Conservation (phyloP, 1,140 invertebrate genomes). For the Drosophila obscura region DNA sequence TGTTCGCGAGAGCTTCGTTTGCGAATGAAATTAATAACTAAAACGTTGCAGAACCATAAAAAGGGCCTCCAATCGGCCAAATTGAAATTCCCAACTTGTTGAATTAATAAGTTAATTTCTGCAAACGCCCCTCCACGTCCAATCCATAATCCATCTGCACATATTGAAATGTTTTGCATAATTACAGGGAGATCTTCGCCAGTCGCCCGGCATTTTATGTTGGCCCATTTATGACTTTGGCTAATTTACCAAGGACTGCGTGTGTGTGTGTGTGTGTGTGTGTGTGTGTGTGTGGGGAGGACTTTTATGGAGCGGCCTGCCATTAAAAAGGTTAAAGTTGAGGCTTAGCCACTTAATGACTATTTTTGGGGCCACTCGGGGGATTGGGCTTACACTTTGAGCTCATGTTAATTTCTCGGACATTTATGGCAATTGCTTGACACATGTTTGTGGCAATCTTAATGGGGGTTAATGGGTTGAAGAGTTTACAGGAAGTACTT, state of each 20-base stretch:
- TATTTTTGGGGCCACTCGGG: conserved; percentile 38
- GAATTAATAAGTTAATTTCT: conserved; percentile 79
- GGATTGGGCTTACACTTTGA: conserved; percentile 20
- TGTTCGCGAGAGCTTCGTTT: conserved; percentile 27
- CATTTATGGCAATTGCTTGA: conserved; percentile 62
- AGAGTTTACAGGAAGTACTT: conserved; percentile 16
- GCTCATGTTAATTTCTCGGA: conserved; percentile 47
- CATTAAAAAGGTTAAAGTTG: conserved; percentile 81
- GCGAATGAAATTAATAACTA: conserved; percentile 67
- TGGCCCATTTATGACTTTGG: conserved; percentile 58
- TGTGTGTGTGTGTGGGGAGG: conserved; percentile 4
- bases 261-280: conserved; percentile 4
- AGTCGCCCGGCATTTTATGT: conserved; percentile 55
- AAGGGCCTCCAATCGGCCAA: conserved; percentile 45
- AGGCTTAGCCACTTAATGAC: conserved; percentile 55
- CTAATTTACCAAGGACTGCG: conserved; percentile 46
- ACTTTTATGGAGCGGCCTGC: conserved; percentile 53
- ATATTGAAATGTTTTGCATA: conserved; percentile 55
- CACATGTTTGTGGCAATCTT: conserved; percentile 39
- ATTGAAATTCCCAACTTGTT: conserved; percentile 63
- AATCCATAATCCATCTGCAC: conserved; percentile 45
- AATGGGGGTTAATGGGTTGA: conserved; percentile 21
- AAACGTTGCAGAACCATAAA: conserved; percentile 67
- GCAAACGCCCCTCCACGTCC: conserved; percentile 50
- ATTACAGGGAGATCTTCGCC: conserved; percentile 54